A percentile compares a stretch with the other conserved stretches of the same genome.
Evolutionary conservation across 2,888 invertebrate species (phyloP).

Genomic region (Hyles lineata): DNA sequence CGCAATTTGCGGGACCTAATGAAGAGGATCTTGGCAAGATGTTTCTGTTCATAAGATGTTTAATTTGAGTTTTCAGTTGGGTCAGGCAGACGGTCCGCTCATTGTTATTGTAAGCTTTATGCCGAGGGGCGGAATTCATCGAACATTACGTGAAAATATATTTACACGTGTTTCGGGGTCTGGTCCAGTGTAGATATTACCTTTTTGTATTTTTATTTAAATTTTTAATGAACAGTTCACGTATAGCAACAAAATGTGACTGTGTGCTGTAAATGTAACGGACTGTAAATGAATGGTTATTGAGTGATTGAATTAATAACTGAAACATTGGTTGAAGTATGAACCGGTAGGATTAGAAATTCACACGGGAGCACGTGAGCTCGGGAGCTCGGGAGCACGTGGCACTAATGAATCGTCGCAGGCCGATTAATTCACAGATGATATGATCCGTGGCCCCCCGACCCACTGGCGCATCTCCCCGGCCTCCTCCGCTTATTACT

Average conservation of each 20-base stretch:
- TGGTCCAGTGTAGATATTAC: neutral
- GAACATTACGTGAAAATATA: constrained; percentile 13
- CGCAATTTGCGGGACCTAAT: constrained; percentile 82
- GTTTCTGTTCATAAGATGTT: constrained; percentile 84
- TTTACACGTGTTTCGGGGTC: neutral
- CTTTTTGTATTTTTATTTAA: neutral
- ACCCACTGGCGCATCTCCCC: constrained; percentile 39
- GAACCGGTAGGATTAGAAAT: constrained; percentile 28
- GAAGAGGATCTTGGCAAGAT: constrained; percentile 83
- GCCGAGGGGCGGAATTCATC: constrained; percentile 49
- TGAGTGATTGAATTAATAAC: no score
- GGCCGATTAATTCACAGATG: constrained; percentile 80
- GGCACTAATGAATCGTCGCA: constrained; percentile 80
- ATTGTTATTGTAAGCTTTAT: constrained; percentile 77
- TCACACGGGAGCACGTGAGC: constrained; percentile 53
- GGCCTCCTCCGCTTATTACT: constrained; percentile 62
- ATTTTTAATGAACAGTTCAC: neutral
- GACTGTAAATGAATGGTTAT: no score
- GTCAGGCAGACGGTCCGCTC: constrained; percentile 70
- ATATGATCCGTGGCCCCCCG: constrained; percentile 72
- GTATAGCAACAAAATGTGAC: neutral
- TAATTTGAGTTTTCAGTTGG: constrained; percentile 82
- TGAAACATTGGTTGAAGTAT: neutral
- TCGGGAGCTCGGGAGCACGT: constrained; percentile 64
- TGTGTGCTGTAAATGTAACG: no score